phyloP scores from a whole-genome alignment of 1,140 invertebrate genomes.

The Drosophila littoralis region DNA sequence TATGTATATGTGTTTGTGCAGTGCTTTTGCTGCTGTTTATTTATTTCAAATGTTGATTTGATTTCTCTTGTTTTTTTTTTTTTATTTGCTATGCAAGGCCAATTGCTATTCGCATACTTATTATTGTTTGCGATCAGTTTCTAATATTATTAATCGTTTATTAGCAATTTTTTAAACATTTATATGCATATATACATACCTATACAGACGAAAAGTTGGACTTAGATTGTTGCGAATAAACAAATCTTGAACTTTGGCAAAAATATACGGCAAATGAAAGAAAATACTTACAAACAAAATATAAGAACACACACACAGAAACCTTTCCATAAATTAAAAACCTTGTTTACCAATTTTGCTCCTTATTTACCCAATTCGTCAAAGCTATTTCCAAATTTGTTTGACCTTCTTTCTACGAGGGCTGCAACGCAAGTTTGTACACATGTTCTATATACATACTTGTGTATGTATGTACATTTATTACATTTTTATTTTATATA shows the following conservation, averaged over 20 bases:
- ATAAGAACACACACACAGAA: not conserved
- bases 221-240: conserved; percentile 5
- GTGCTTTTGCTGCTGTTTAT: conserved; percentile 44
- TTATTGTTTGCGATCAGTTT: not conserved
- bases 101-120: conserved; percentile 35
- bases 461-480: too few relatives aligned
- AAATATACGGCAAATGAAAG: not conserved
- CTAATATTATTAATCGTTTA: conserved; percentile 38
- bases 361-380: conserved; percentile 36
- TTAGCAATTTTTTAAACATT: conserved; percentile 22
- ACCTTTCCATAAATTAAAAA: conserved; percentile 31
- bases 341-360: conserved; percentile 36
- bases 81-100: conserved; percentile 53
- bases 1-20: conserved; percentile 20
- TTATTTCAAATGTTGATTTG: conserved; percentile 70
- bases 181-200: not conserved
- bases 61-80: conserved; percentile 43
- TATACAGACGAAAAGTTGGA: not conserved
- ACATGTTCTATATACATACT: not conserved
- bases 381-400: conserved; percentile 53
- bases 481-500: too few relatives aligned
- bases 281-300: conserved; percentile 24
- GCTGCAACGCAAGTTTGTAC: not conserved
- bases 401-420: conserved; percentile 30
- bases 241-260: conserved; percentile 38